A percentile compares a stretch with the other conserved stretches of the same genome.
Evolutionary conservation across 92 coral and sea anemone genomes (phyloP).

Genomic region (Pocillopora meandrina): DNA sequence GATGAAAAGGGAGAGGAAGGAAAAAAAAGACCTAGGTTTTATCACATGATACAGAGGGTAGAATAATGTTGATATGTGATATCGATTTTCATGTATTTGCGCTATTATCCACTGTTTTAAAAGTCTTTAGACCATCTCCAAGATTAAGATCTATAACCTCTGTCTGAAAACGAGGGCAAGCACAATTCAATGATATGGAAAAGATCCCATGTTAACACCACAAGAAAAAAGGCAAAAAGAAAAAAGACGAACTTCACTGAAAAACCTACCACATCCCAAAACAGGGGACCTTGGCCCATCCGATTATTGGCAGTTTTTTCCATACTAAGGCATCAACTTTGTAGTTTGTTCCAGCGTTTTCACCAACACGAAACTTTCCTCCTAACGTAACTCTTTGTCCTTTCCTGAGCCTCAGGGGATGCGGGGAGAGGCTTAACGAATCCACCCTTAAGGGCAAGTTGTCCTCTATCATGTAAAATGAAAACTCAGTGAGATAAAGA

Average conservation of each 20-base stretch:
- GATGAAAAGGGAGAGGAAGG: no score
- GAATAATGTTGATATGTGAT: no score
- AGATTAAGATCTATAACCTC: no score
- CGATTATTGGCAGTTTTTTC: slow-evolving; percentile 17
- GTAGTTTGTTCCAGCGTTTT: slow-evolving; percentile 36
- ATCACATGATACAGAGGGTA: no score
- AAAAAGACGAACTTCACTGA: not conserved
- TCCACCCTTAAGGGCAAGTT: slow-evolving; percentile 21
- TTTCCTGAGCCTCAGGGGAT: slow-evolving; percentile 25
- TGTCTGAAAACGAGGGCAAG: no score
- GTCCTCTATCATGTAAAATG: slow-evolving; percentile 4
- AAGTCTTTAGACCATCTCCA: no score
- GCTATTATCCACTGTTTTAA: no score
- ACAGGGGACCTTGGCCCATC: slow-evolving; percentile 26
- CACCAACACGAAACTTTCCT: slow-evolving; percentile 30
- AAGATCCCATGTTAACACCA: no score
- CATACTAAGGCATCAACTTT: slow-evolving; percentile 16
- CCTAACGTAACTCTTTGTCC: slow-evolving; percentile 37
- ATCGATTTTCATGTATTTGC: no score
- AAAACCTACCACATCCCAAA: slow-evolving; percentile 13
- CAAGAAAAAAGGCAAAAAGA: not conserved
- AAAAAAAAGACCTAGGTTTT: no score
- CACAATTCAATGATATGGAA: no score
- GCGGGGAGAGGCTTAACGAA: slow-evolving; percentile 26
- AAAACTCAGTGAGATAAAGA: no score